Base-by-base conservation (phyloP, 2,888 invertebrate genomes). In the Campoletis raptor region DNA sequence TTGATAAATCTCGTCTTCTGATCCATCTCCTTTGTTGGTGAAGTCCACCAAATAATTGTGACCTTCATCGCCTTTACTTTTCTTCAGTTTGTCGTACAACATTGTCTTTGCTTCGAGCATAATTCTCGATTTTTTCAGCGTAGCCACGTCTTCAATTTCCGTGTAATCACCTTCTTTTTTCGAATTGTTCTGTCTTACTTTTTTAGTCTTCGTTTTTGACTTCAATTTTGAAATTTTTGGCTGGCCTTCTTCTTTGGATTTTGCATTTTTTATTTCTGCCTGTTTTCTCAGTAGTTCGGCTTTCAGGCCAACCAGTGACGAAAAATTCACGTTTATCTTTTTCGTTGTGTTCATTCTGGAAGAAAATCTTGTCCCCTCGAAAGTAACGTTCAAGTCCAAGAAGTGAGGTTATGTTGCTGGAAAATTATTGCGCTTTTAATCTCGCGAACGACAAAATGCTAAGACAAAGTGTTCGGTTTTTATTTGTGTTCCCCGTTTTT, bases 211-310 rank as follows among this genome's bases (percentile, higher is more conserved):
- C 95, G 95, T 21, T 89, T 89, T 88, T 92, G 93, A 77, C 85
- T 91, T 87, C 85, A 87, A 74, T 85, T 91, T 87, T 84, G 88
- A 48, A 80, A 66, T 64, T 83, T 88, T 72, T 77, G 78, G 87
- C 87, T 81, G 88, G 73, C 80, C 76, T 78, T 95, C 95, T 89
- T 96, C 93, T 90, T 95, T 96, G 81, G 95, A 93, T 81, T 96
- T 97, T 8, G 96, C 96, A 92, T 96, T 96, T 83, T 95, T 95
- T 1, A 98, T 96, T 94, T 98, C 98, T 90, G 97, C 97, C 94
- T 98, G 97, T 94, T 99, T 99, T 87, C 97, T 96, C 69, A 97
- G 94, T 21, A 99, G 95, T 94, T 99, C 99, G 0, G 99, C 98
- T 95, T 98, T 98, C 85, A 99, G 95, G 91, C 97, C 97, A n/a